phyloP scores from a whole-genome alignment of 2,888 invertebrate species.

The Lasioglossum morio region DNA sequence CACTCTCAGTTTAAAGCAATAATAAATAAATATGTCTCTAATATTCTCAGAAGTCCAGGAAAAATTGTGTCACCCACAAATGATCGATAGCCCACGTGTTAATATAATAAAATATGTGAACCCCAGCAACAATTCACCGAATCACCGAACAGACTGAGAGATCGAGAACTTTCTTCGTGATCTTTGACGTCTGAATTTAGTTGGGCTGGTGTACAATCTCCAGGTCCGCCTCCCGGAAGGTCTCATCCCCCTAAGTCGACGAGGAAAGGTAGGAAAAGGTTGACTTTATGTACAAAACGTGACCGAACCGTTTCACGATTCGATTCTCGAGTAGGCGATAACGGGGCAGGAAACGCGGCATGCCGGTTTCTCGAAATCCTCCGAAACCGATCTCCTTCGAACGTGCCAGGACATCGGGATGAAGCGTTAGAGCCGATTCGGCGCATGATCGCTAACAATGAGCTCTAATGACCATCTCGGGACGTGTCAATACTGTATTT shows the following conservation, averaged over 20 bases:
- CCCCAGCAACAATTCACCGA: too few relatives aligned
- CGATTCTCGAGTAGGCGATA: constrained; percentile 73
- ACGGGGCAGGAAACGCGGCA: constrained; percentile 60
- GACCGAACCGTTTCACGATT: constrained; percentile 68
- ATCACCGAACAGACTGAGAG: too few relatives aligned
- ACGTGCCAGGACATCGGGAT: constrained; percentile 74
- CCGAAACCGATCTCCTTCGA: constrained; percentile 69
- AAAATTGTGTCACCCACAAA: too few relatives aligned
- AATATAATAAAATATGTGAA: too few relatives aligned
- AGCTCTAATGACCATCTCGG: constrained; percentile 73
- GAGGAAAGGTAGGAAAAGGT: constrained; percentile 44
- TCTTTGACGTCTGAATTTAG: constrained; percentile 35
- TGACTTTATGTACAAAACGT: constrained; percentile 74
- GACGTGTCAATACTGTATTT: constrained; percentile 82
- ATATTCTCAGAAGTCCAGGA: too few relatives aligned
- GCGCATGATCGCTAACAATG: constrained; percentile 71
- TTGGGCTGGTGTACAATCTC: background rate
- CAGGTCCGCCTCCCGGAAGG: background rate
- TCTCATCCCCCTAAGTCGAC: constrained; percentile 2
- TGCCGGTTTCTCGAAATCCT: constrained; percentile 73
- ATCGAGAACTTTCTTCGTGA: background rate
- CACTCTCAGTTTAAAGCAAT: too few relatives aligned
- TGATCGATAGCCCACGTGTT: too few relatives aligned
- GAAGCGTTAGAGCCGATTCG: constrained; percentile 66
- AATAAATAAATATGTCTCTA: too few relatives aligned